A percentile compares a stretch with the other conserved stretches of the same genome.
Evolutionary conservation across 2,113 vertebrate genomes (phyloP).

Genomic region (Pygoscelis antarcticus): DNA sequence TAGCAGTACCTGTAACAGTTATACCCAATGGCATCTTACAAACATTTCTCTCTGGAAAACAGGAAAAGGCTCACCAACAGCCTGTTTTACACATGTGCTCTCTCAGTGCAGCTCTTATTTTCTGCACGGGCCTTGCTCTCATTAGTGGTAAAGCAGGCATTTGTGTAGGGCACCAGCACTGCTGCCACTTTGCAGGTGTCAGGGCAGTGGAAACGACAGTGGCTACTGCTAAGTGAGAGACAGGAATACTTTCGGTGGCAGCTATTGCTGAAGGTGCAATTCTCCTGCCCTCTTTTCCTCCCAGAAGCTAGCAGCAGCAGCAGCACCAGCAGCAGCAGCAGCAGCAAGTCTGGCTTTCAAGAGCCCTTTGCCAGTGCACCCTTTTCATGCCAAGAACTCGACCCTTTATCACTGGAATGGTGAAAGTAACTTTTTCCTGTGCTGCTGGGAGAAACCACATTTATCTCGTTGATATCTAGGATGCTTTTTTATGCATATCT

Average conservation of each 20-base stretch:
- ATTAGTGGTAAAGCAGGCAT: background rate
- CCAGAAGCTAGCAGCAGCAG: background rate
- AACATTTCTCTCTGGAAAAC: background rate
- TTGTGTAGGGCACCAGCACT: background rate
- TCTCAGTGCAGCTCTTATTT: background rate
- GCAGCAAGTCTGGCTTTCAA: background rate
- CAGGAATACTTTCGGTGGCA: background rate
- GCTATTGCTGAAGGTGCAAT: background rate
- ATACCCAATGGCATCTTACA: background rate
- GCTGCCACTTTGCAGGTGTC: background rate
- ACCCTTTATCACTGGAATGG: background rate
- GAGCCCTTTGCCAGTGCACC: background rate
- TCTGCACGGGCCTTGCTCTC: background rate
- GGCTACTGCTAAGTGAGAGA: background rate
- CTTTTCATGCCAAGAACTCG: background rate
- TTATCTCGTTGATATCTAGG: background rate
- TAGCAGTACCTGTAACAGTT: background rate
- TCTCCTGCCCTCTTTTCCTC: background rate
- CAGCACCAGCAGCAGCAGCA: background rate
- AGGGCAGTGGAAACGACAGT: background rate
- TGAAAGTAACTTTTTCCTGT: background rate
- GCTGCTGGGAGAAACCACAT: background rate
- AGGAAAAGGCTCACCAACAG: background rate
- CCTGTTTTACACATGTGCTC: background rate
- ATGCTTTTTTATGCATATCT: background rate